Percentiles rank a stretch among this genome's conserved stretches.
phyloP scores from a whole-genome alignment of 2,888 invertebrate species.

The Synanthedon formicaeformis region DNA sequence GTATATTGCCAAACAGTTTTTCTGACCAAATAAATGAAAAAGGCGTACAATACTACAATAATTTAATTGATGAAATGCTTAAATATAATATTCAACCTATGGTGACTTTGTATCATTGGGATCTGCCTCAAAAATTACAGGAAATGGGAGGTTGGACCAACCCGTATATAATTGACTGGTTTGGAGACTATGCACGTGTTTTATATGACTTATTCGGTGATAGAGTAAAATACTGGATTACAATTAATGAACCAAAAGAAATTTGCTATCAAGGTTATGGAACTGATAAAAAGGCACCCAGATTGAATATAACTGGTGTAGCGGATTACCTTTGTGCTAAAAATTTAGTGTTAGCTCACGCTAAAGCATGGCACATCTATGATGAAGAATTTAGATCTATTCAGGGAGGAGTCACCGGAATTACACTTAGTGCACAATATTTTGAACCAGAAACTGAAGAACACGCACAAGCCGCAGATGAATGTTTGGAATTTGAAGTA shows the following conservation, averaged over 20 bases:
- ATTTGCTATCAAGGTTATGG: slow-evolving; percentile 39
- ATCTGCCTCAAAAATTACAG: slow-evolving; percentile 41
- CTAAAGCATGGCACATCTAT: slow-evolving; percentile 46
- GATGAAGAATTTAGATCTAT: slow-evolving; percentile 27
- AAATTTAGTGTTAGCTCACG: slow-evolving; percentile 66
- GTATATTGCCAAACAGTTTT: slow-evolving; percentile 72
- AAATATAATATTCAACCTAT: slow-evolving; percentile 64
- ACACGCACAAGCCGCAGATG: slow-evolving; percentile 48
- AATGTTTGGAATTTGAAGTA: neutral
- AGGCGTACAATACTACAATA: slow-evolving; percentile 10
- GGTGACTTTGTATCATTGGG: slow-evolving; percentile 53
- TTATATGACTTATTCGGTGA: slow-evolving; percentile 33
- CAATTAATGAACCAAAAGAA: slow-evolving; percentile 53
- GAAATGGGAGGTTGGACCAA: slow-evolving; percentile 50
- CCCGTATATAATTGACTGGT: slow-evolving; percentile 29
- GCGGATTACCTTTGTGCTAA: slow-evolving; percentile 59
- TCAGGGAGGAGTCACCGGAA: slow-evolving; percentile 41
- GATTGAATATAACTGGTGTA: slow-evolving; percentile 39
- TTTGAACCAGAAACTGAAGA: slow-evolving; percentile 48
- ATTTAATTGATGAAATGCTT: slow-evolving; percentile 55
- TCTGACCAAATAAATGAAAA: slow-evolving; percentile 59
- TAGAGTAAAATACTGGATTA: slow-evolving; percentile 46
- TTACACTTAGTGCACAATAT: slow-evolving; percentile 37
- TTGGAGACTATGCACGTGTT: slow-evolving; percentile 32
- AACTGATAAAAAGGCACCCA: slow-evolving; percentile 21